Conservation (phyloP, 2,797 vertebrate genomes). For the Chelonia mydas region DNA sequence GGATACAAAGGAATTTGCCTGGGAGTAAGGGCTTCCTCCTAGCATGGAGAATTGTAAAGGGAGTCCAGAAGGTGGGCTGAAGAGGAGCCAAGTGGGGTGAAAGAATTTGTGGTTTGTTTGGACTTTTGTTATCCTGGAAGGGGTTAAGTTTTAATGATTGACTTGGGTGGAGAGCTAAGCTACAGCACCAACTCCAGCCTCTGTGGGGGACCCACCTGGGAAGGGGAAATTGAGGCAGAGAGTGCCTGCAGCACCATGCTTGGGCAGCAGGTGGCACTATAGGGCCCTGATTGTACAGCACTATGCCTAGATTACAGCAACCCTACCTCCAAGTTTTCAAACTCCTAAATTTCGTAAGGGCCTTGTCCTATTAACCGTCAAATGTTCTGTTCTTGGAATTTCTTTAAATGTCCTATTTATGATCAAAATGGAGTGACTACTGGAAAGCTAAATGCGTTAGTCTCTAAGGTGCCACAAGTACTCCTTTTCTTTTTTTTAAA, state of each 20-base stretch:
- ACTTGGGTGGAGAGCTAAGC: neutral
- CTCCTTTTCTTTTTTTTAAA: neutral
- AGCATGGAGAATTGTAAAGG: neutral
- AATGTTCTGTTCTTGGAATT: neutral
- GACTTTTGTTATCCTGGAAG: neutral
- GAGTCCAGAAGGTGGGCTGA: neutral
- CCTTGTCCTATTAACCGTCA: neutral
- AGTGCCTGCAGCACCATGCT: neutral
- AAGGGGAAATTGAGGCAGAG: neutral
- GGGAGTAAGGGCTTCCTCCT: neutral
- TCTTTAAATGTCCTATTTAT: neutral
- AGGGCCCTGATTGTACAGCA: neutral
- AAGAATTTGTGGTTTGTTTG: neutral
- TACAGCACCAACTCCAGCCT: neutral
- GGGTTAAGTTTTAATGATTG: neutral
- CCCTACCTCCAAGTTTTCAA: neutral
- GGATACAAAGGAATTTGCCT: neutral
- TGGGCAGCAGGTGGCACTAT: neutral
- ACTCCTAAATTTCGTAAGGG: neutral
- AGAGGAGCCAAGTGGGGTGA: neutral
- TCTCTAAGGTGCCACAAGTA: no score
- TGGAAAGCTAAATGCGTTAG: no score
- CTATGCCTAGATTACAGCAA: neutral
- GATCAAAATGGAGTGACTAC: no score
- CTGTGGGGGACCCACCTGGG: neutral